Percentiles rank a stretch among this genome's conserved stretches.
These are phyloP conservation scores for Drosophila kanekoi DNA, from an alignment of 2,888 invertebrate species.

Conservation along the genomic window DNA sequence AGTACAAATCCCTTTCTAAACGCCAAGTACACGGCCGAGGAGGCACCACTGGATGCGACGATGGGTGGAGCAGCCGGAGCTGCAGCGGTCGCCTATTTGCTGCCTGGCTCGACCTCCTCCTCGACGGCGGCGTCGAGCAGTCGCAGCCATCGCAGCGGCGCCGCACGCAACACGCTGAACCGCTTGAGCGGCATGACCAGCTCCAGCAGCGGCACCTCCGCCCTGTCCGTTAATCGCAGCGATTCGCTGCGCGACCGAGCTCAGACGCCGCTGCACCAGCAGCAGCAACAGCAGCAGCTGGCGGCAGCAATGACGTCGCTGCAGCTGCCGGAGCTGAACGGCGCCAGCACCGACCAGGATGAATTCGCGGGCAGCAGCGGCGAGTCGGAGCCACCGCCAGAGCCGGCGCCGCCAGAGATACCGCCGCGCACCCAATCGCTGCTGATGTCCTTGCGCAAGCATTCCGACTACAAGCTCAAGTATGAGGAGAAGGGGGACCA, in stretches of 20 bases:
- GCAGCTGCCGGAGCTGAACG: slow-evolving; percentile 74
- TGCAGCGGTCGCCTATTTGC: slow-evolving; percentile 57
- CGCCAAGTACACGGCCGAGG: slow-evolving; percentile 79
- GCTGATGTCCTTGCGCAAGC: slow-evolving; percentile 86
- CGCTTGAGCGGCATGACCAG: slow-evolving; percentile 87
- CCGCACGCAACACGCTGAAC: slow-evolving; percentile 66
- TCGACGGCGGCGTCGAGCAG: slow-evolving; percentile 79
- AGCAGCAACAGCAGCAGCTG: slow-evolving; percentile 40
- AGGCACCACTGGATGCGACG: slow-evolving; percentile 61
- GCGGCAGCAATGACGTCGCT: slow-evolving; percentile 16
- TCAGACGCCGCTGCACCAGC: slow-evolving; percentile 19
- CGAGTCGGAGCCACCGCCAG: slow-evolving; percentile 90
- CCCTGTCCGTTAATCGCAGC: slow-evolving; percentile 69
- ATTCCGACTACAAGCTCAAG: slow-evolving; percentile 85
- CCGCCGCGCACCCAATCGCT: slow-evolving; percentile 94
- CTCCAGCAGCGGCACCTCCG: slow-evolving; percentile 86
- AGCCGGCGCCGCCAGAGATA: slow-evolving; percentile 94
- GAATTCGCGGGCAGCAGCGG: slow-evolving; percentile 67
- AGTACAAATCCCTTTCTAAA: slow-evolving; percentile 84
- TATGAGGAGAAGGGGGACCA: slow-evolving; percentile 85
- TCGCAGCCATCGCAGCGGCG: slow-evolving; percentile 85
- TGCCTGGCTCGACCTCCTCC: slow-evolving; percentile 74
- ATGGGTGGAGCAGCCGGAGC: slow-evolving; percentile 1
- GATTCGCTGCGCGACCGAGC: slow-evolving; percentile 54
- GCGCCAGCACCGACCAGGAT: slow-evolving; percentile 27